phyloP scores from a whole-genome alignment of 2,888 invertebrate genomes.

The Epinotia demarniana region DNA sequence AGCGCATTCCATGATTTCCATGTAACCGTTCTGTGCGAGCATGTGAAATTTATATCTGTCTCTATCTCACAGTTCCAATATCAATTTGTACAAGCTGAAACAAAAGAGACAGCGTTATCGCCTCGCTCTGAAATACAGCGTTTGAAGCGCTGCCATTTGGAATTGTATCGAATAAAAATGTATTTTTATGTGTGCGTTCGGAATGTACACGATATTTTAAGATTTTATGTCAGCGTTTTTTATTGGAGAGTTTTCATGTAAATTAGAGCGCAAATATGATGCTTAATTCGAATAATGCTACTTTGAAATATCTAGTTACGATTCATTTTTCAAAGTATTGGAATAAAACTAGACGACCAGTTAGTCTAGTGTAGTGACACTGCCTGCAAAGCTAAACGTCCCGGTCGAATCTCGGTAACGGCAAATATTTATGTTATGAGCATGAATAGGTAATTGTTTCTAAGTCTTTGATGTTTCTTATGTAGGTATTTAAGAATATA shows the following conservation, averaged over 20 bases:
- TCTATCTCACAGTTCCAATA: slow-evolving; percentile 64
- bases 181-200: slow-evolving; percentile 33
- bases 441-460: too few relatives aligned
- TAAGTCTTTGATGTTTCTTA: too few relatives aligned
- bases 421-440: too few relatives aligned
- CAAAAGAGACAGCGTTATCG: slow-evolving; percentile 57
- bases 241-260: slow-evolving; percentile 4
- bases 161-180: slow-evolving; percentile 45
- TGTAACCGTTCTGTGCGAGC: slow-evolving; percentile 46
- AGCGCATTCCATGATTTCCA: slow-evolving; percentile 9
- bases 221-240: slow-evolving; percentile 12
- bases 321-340: too few relatives aligned
- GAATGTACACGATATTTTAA: slow-evolving; percentile 1
- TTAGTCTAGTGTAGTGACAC: too few relatives aligned
- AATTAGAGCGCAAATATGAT: not conserved
- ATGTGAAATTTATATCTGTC: slow-evolving; percentile 68
- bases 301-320: too few relatives aligned
- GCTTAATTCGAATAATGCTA: not conserved
- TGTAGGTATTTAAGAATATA: too few relatives aligned
- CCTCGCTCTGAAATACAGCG: slow-evolving; percentile 53
- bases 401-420: too few relatives aligned
- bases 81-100: slow-evolving; percentile 63
- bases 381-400: too few relatives aligned
- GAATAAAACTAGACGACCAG: too few relatives aligned
- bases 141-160: slow-evolving; percentile 48